A percentile compares a stretch with the other conserved stretches of the same genome.
phyloP scores from a whole-genome alignment of 1,140 invertebrate species.

The Sycobia sp. region DNA sequence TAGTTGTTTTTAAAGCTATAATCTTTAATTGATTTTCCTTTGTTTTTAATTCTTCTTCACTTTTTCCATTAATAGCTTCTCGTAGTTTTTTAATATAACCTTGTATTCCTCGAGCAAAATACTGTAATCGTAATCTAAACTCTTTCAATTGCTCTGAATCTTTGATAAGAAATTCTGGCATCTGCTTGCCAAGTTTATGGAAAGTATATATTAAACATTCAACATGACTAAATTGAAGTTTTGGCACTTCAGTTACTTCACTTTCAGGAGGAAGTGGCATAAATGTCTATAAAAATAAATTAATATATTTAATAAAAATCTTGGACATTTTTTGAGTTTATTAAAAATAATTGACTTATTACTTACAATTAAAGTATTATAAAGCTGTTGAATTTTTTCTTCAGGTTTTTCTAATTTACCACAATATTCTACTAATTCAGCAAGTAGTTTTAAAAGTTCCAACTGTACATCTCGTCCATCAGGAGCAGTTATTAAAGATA shows the following conservation, averaged over 20 bases:
- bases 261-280: constrained; percentile 81
- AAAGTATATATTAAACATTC: constrained; percentile 91
- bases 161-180: constrained; percentile 78
- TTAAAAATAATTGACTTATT: constrained; percentile 29
- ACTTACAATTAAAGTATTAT: constrained; percentile 79
- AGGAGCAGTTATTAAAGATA: constrained; percentile 63
- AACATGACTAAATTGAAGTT: constrained; percentile 89
- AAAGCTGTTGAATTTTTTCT: constrained; percentile 76
- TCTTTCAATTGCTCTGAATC: constrained; percentile 85
- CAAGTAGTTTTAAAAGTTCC: constrained; percentile 85
- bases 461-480: constrained; percentile 76
- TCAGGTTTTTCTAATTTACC: constrained; percentile 77
- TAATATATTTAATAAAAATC: constrained; percentile 11
- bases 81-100: constrained; percentile 90
- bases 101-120: constrained; percentile 90
- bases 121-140: constrained; percentile 85
- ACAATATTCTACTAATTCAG: constrained; percentile 80
- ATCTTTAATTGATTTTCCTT: constrained; percentile 87
- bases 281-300: constrained; percentile 65
- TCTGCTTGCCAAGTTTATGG: constrained; percentile 83
- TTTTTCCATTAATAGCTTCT: constrained; percentile 82
- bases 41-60: constrained; percentile 72
- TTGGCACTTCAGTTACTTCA: constrained; percentile 68
- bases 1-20: constrained; percentile 85
- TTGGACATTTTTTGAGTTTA: not conserved